Evolutionary conservation across 2,797 vertebrate species (phyloP).

Genomic region (Myotis planiceps): DNA sequence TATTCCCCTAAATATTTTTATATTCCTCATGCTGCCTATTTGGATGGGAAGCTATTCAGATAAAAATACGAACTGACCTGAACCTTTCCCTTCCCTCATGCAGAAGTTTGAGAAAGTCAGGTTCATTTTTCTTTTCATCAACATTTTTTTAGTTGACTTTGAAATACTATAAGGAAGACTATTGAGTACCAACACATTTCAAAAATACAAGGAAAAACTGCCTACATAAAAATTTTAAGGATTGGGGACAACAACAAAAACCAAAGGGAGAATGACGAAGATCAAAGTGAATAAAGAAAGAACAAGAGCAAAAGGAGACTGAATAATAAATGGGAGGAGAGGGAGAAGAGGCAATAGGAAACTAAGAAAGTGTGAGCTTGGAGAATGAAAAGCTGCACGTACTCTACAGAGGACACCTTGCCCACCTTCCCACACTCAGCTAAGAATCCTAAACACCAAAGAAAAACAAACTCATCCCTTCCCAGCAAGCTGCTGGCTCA

Average conservation of each 20-base stretch:
- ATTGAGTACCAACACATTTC: constrained; percentile 50
- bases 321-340: not conserved
- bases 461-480: not conserved
- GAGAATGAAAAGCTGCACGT: not conserved
- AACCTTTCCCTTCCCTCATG: constrained; percentile 56
- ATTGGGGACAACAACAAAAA: constrained; percentile 13
- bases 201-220: constrained; percentile 24
- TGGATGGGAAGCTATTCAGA: constrained; percentile 57
- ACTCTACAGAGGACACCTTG: not conserved
- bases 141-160: constrained; percentile 14
- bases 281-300: constrained; percentile 37
- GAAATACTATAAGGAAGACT: constrained; percentile 5
- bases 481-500: not conserved
- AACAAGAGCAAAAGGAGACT: not conserved
- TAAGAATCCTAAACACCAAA: not conserved
- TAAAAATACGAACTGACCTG: constrained; percentile 78
- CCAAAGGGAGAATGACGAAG: not conserved
- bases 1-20: constrained; percentile 70
- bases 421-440: not conserved
- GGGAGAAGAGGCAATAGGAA: not conserved
- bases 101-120: constrained; percentile 44
- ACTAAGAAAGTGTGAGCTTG: too few species aligned
- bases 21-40: constrained; percentile 71
- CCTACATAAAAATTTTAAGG: constrained; percentile 69
- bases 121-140: constrained; percentile 50